A percentile compares a stretch with the other conserved stretches of the same genome.
phyloP scores from a whole-genome alignment of 1,140 invertebrate genomes.

The Platyura marginata region DNA sequence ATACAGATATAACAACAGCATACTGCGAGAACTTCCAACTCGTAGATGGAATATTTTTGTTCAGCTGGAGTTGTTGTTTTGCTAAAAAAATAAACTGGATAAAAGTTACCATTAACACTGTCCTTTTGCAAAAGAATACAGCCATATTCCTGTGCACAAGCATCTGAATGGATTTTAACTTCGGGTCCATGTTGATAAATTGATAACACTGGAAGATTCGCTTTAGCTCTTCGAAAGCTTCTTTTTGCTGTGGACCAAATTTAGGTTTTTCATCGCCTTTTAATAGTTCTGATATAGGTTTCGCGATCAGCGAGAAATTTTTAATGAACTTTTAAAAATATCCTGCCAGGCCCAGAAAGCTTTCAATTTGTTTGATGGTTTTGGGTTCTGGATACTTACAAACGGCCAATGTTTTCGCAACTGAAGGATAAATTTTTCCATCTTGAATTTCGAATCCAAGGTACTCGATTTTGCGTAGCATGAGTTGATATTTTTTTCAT shows the following conservation, averaged over 20 bases:
- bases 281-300: neutral
- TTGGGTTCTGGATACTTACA: conserved; percentile 6
- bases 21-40: conserved; percentile 13
- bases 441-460: conserved; percentile 10
- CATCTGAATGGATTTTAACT: conserved; percentile 10
- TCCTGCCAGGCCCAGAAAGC: too few relatives aligned
- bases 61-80: conserved; percentile 11
- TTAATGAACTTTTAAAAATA: too few relatives aligned
- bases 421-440: conserved; percentile 8
- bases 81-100: conserved; percentile 16
- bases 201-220: conserved; percentile 5
- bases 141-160: conserved; percentile 12
- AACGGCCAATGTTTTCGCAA: conserved; percentile 8
- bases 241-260: neutral
- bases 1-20: too few relatives aligned
- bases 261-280: neutral
- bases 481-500: conserved; percentile 5
- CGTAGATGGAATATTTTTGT: conserved; percentile 13
- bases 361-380: conserved; percentile 11
- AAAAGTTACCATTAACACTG: conserved; percentile 8
- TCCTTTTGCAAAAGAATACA: conserved; percentile 12
- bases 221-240: conserved; percentile 4
- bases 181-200: conserved; percentile 4
- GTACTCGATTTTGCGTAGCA: conserved; percentile 10
- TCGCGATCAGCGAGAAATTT: conserved; percentile 5